phyloP scores from a whole-genome alignment of 2,797 vertebrate genomes.

The Pseudopleuronectes americanus region DNA sequence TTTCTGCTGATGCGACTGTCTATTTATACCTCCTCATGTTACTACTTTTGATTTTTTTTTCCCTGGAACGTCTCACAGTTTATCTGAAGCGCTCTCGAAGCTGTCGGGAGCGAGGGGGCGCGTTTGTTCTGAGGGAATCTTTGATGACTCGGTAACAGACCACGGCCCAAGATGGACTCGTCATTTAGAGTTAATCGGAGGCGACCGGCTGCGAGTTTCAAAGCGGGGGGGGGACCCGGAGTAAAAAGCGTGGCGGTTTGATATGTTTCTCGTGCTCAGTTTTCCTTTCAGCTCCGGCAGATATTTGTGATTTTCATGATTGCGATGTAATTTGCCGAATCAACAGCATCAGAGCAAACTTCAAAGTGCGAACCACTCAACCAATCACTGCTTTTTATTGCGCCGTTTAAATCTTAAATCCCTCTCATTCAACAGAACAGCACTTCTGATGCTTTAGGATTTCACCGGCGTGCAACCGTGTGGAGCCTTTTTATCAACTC shows the following conservation, averaged over 20 bases:
- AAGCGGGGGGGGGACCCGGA: constrained; percentile 61
- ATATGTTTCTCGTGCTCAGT: constrained; percentile 59
- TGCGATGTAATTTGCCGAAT: constrained; percentile 48
- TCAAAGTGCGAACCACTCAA: constrained; percentile 46
- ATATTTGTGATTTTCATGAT: constrained; percentile 55
- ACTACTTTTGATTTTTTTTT: constrained; percentile 51
- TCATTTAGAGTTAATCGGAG: constrained; percentile 70
- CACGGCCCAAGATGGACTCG: constrained; percentile 69
- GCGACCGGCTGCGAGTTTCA: constrained; percentile 73
- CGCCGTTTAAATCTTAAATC: constrained; percentile 8
- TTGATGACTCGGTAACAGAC: constrained; percentile 69
- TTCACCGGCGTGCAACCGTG: neutral
- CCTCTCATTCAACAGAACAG: constrained; percentile 12
- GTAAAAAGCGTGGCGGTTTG: constrained; percentile 53
- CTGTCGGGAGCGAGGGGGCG: constrained; percentile 82
- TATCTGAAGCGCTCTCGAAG: constrained; percentile 77
- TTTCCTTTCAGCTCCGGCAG: constrained; percentile 50
- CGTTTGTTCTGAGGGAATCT: constrained; percentile 86
- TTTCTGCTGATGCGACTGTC: constrained; percentile 69
- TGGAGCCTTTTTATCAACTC: constrained; percentile 15
- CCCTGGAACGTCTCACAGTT: constrained; percentile 71
- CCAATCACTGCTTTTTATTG: constrained; percentile 19
- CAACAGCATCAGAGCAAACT: constrained; percentile 37
- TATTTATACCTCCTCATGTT: constrained; percentile 80
- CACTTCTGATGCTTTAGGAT: constrained; percentile 12